Conservation (phyloP, 2,797 vertebrate genomes). For the Morus bassanus region DNA sequence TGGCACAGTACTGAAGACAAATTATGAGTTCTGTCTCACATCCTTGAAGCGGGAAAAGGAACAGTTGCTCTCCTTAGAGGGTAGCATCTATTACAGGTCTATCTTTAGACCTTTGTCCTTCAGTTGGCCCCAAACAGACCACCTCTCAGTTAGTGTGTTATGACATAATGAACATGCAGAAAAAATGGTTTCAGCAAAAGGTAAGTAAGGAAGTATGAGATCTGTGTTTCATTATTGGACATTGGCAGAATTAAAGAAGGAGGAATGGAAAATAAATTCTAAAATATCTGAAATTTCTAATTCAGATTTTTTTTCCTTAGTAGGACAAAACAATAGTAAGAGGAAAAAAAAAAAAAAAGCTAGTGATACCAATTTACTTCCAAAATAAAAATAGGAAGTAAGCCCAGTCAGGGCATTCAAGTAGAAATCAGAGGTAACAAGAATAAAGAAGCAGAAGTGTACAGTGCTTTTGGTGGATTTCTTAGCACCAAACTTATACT, state of each 20-base stretch:
- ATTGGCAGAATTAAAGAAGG: neutral
- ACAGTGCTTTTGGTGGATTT: neutral
- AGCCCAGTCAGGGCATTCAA: neutral
- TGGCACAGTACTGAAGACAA: neutral
- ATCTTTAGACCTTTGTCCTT: neutral
- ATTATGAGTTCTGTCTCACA: neutral
- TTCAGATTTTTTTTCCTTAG: neutral
- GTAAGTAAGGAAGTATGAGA: neutral
- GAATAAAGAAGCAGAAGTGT: neutral
- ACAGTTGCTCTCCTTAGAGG: neutral
- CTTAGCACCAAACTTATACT: neutral
- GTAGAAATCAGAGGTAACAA: neutral
- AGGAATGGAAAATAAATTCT: neutral
- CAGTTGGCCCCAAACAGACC: neutral
- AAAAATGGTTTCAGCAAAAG: neutral
- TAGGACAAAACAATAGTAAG: neutral
- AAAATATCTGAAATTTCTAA: neutral
- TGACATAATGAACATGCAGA: neutral
- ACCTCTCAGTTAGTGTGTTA: neutral
- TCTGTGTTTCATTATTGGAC: neutral
- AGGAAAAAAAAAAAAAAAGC: accelerated
- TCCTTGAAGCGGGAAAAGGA: neutral
- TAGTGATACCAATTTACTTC: neutral
- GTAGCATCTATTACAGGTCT: neutral
- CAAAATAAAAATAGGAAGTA: neutral